phyloP scores from a whole-genome alignment of 2,113 vertebrate genomes.

The Campylomormyrus numenius region DNA sequence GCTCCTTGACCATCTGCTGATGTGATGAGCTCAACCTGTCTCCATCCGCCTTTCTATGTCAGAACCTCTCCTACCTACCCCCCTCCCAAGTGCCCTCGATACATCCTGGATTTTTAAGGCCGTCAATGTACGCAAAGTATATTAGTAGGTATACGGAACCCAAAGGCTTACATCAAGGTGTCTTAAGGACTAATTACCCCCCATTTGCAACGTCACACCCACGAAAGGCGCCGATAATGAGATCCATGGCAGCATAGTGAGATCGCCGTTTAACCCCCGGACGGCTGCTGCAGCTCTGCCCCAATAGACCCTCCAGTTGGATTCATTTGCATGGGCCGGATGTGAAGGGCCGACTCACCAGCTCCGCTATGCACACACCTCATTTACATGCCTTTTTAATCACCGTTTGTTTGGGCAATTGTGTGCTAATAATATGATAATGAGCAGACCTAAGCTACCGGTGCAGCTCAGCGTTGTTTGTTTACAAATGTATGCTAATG shows the following conservation, averaged over 20 bases:
- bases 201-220: not conserved
- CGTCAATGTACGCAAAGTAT: not conserved
- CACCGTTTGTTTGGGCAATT: slow-evolving; percentile 6
- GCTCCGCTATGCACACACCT: not conserved
- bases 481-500: slow-evolving; percentile 17
- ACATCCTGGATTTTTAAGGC: not conserved
- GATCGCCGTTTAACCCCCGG: not conserved
- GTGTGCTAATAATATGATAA: slow-evolving; percentile 10
- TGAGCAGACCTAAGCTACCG: not conserved
- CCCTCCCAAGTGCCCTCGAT: not conserved
- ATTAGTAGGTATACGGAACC: not conserved
- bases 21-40: not conserved
- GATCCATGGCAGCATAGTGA: not conserved
- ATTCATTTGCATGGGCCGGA: not conserved
- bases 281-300: not conserved
- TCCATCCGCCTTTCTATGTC: not conserved
- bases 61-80: not conserved
- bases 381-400: slow-evolving; percentile 10
- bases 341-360: not conserved
- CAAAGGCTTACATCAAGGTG: not conserved
- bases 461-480: not conserved
- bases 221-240: not conserved
- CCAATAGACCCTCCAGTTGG: not conserved
- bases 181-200: not conserved
- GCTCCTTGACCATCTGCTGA: not conserved